A percentile compares a stretch with the other conserved stretches of the same genome.
phyloP scores from a whole-genome alignment of 2,888 invertebrate species.

The Drosophila merina region DNA sequence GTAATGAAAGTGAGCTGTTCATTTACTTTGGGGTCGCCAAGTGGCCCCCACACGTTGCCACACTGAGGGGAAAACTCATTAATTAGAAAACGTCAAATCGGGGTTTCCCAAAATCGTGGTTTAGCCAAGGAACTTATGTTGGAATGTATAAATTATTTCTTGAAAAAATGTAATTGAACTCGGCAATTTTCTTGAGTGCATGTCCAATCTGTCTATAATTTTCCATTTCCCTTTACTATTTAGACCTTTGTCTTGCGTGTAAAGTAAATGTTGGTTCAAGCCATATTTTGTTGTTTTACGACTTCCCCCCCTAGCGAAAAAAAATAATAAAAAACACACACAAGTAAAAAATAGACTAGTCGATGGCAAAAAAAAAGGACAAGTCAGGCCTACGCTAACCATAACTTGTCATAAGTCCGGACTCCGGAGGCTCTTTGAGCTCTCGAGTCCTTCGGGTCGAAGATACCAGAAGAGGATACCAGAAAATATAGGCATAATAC shows the following conservation, averaged over 20 bases:
- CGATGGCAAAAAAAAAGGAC: slow-evolving; percentile 18
- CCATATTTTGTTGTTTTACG: slow-evolving; percentile 50
- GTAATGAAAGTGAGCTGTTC: slow-evolving; percentile 78
- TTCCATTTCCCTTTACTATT: slow-evolving; percentile 13
- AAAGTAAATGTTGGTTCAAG: slow-evolving; percentile 44
- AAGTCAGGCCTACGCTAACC: slow-evolving; percentile 46
- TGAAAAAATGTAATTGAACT: not conserved
- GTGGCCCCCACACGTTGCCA: slow-evolving; percentile 50
- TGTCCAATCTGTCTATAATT: slow-evolving; percentile 22
- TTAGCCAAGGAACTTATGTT: no score
- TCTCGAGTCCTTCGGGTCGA: slow-evolving; percentile 20
- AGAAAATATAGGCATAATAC: slow-evolving; percentile 50
- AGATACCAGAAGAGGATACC: slow-evolving; percentile 21
- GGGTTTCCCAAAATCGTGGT: no score
- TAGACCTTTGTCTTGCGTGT: slow-evolving; percentile 40
- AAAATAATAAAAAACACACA: slow-evolving; percentile 9
- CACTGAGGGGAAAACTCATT: slow-evolving; percentile 4
- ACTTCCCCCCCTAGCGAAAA: slow-evolving; percentile 1
- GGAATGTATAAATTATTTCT: no score
- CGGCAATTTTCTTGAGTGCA: slow-evolving; percentile 9
- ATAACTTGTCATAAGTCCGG: slow-evolving; percentile 59
- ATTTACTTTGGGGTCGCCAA: slow-evolving; percentile 77
- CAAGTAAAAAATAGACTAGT: slow-evolving; percentile 25
- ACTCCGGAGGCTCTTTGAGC: slow-evolving; percentile 32
- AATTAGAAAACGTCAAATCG: not conserved